These are phyloP conservation scores for Eupithecia subfuscata DNA, from an alignment of 2,888 invertebrate genomes.

Conservation along the genomic window DNA sequence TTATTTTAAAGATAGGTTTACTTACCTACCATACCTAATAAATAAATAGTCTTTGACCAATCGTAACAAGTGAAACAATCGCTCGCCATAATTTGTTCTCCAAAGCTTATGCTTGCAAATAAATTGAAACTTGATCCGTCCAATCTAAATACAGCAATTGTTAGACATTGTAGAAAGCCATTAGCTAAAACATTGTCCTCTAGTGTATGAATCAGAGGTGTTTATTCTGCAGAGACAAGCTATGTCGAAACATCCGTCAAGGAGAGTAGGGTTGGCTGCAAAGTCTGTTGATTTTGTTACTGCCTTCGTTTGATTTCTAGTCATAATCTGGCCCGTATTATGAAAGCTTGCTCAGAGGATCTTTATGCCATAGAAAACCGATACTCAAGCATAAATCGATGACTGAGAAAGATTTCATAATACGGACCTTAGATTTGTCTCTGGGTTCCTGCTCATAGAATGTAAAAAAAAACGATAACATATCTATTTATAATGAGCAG, in stretches of 20 bases:
- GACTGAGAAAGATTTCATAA: no score
- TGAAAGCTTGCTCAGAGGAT: no score
- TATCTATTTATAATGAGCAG: no score
- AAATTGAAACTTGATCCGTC: constrained; percentile 43
- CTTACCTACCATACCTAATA: no score
- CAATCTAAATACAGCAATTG: constrained; percentile 44
- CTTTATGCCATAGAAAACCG: no score
- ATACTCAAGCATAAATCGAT: no score
- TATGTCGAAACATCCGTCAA: constrained; percentile 73
- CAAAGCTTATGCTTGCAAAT: constrained; percentile 30
- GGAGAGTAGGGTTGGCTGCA: constrained; percentile 42
- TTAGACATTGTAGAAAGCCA: constrained; percentile 61
- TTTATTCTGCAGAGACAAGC: constrained; percentile 64
- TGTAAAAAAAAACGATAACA: no score
- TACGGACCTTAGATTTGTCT: no score
- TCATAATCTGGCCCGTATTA: neutral
- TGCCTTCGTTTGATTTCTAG: neutral
- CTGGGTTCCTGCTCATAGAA: no score
- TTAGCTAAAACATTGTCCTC: constrained; percentile 61
- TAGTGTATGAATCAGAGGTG: constrained; percentile 74
- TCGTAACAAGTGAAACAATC: constrained; percentile 14
- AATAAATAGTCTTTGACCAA: no score
- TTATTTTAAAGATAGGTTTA: no score
- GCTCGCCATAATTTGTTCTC: constrained; percentile 26
- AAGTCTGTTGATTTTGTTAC: neutral